Base-by-base conservation (phyloP, 2,113 vertebrate genomes). In the Sinocyclocheilus anophthalmus region DNA sequence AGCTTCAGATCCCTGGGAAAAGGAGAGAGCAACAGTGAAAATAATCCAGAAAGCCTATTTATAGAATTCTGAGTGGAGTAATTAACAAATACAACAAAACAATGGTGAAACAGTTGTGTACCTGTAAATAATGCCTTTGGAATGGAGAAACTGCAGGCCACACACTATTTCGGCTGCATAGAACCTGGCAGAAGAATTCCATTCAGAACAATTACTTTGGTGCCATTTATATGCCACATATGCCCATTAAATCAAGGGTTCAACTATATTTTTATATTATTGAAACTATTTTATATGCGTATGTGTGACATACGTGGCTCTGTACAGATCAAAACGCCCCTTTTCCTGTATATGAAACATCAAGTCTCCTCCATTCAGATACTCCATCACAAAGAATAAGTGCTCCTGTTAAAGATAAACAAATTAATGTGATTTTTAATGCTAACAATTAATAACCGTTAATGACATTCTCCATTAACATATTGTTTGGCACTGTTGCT, bases 341-440 rank as follows among this genome's bases (percentile, higher is more conserved):
- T 98, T 99, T 89, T 97, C 97, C 84, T 99, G 98, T 91, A 99
- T 99, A 92, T 99, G 98, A 92, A 96, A 99, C 98, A 99, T 99
- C 88, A 99, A 92, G 85, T 99, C 98, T 2, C 98, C 98, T 12
- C 98, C 98, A 0, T 97, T 99, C 93, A 99, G 94, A 90, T 99
- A 99, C 92, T 99, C 45, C 45, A 48, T 48, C 45, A 48, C 45
- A 48, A 48, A 48, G 45, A 48, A 48, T 48, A 48, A 48, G 88
- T 99, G 97, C 82, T 99, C 97, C 98, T 99, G 91, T 86, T 85
- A 24, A n/a, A 50, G n/a, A 76, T 50, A 76, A 76, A 76, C 12
- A 48, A 50, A 50, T 45, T 45, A 45, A 45, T 42, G 7, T 42
- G 2, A 72, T 22, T 11, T 42, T 73, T 22, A 39, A 1, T 11